These are phyloP conservation scores for Melanchra persicariae DNA, from an alignment of 2,888 invertebrate genomes.

Conservation along the genomic window DNA sequence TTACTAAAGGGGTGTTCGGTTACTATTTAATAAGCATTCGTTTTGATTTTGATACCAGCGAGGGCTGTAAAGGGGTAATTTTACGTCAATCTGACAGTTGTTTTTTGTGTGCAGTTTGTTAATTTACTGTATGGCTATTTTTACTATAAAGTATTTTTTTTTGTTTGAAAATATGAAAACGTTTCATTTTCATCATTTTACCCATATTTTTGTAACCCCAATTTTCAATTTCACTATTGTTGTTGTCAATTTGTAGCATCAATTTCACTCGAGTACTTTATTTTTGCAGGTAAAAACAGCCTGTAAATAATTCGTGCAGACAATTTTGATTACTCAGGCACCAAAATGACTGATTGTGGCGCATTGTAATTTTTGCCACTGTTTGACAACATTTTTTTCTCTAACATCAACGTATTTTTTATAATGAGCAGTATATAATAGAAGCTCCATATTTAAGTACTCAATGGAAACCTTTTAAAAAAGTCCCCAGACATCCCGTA, in stretches of 20 bases:
- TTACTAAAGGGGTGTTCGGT: constrained; percentile 80
- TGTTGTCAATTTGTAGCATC: constrained; percentile 10
- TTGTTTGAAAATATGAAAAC: background rate
- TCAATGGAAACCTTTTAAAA: constrained; percentile 57
- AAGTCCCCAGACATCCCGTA: constrained; percentile 30
- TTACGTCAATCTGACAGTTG: constrained; percentile 66
- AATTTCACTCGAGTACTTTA: constrained; percentile 8
- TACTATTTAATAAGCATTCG: constrained; percentile 84
- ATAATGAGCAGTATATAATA: background rate
- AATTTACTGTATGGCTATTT: constrained; percentile 12
- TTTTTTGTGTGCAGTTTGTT: constrained; percentile 8
- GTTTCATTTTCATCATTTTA: background rate
- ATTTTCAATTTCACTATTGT: background rate
- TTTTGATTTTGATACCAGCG: constrained; percentile 72
- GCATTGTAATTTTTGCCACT: background rate
- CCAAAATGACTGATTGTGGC: background rate
- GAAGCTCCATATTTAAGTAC: constrained; percentile 1
- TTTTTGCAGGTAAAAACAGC: background rate
- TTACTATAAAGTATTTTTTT: background rate
- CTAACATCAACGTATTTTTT: background rate
- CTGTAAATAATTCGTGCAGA: background rate
- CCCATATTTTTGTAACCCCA: background rate
- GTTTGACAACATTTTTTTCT: no score
- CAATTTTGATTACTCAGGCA: background rate
- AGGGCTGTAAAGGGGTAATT: constrained; percentile 74